Evolutionary conservation across 2,888 invertebrate genomes (phyloP).

Genomic region (Aphidoletes aphidimyza): DNA sequence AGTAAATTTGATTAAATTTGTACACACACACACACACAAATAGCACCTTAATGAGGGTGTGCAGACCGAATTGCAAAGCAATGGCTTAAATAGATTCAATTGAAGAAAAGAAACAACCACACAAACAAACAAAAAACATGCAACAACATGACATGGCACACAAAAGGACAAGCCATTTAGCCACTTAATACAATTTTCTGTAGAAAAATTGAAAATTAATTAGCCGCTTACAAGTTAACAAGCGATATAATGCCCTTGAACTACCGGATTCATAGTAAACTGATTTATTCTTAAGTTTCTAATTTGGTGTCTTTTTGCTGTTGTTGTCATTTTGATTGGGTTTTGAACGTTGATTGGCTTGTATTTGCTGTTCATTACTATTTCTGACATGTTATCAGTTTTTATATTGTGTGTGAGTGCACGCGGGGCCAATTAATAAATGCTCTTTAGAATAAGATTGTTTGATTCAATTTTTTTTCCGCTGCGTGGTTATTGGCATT

Average conservation of each 20-base stretch:
- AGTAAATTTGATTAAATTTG: not conserved
- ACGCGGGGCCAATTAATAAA: not conserved
- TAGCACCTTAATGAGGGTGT: not conserved
- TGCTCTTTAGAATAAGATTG: not conserved
- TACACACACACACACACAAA: not conserved
- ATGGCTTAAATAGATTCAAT: not conserved
- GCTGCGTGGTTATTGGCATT: no score
- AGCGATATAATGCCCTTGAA: not conserved
- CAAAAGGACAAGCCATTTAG: not conserved
- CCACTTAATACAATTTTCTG: not conserved
- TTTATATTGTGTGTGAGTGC: not conserved
- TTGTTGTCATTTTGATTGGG: not conserved
- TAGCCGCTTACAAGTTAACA: not conserved
- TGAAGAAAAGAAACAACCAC: not conserved
- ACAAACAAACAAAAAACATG: not conserved
- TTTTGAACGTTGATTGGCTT: no score
- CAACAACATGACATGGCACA: not conserved
- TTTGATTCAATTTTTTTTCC: not conserved
- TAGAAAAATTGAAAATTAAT: conserved; percentile 10
- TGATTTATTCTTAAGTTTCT: not conserved
- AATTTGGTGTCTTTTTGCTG: not conserved
- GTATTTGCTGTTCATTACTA: no score
- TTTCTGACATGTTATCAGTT: not conserved
- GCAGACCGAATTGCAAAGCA: not conserved
- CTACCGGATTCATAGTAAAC: conserved; percentile 31